Percentiles rank a stretch among this genome's conserved stretches.
Conservation (phyloP, 1,140 invertebrate species). For the Drosophila neocordata region DNA sequence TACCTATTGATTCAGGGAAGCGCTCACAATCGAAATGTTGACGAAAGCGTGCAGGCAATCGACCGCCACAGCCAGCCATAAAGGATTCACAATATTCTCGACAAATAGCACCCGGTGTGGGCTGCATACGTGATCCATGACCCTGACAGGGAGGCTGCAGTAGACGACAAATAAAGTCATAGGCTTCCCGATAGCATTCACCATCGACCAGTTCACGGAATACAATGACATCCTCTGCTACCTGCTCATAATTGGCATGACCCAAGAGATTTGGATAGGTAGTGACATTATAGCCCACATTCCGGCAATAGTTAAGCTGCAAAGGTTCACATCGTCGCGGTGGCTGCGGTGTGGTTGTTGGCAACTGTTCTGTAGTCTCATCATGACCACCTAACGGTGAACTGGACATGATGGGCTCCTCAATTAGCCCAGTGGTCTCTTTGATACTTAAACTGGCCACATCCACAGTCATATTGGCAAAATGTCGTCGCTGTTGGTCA, state of each 20-base stretch:
- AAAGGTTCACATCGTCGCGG: slow-evolving; percentile 87
- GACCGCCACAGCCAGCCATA: slow-evolving; percentile 90
- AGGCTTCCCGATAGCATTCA: slow-evolving; percentile 92
- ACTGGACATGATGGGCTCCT: slow-evolving; percentile 78
- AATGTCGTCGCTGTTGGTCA: slow-evolving; percentile 83
- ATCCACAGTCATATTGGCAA: slow-evolving; percentile 87
- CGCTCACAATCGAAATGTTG: slow-evolving; percentile 90
- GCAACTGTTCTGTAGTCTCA: slow-evolving; percentile 67
- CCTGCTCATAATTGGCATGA: slow-evolving; percentile 86
- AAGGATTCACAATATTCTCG: slow-evolving; percentile 93
- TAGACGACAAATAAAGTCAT: slow-evolving; percentile 93
- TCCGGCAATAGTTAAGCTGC: slow-evolving; percentile 88
- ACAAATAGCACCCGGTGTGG: slow-evolving; percentile 85
- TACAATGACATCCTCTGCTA: slow-evolving; percentile 90
- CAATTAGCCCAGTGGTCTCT: slow-evolving; percentile 83
- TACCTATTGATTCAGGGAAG: slow-evolving; percentile 90
- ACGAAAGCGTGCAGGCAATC: slow-evolving; percentile 88
- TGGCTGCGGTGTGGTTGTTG: slow-evolving; percentile 75
- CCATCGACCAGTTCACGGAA: slow-evolving; percentile 94
- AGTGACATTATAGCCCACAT: slow-evolving; percentile 90
- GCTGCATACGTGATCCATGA: slow-evolving; percentile 60
- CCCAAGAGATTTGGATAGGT: slow-evolving; percentile 92
- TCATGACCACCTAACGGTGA: slow-evolving; percentile 73
- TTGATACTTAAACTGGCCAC: slow-evolving; percentile 87
- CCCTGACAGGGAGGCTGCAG: slow-evolving; percentile 90